These are phyloP conservation scores for Nothobranchius furzeri DNA, from an alignment of 2,113 vertebrate genomes.

Conservation along the genomic window DNA sequence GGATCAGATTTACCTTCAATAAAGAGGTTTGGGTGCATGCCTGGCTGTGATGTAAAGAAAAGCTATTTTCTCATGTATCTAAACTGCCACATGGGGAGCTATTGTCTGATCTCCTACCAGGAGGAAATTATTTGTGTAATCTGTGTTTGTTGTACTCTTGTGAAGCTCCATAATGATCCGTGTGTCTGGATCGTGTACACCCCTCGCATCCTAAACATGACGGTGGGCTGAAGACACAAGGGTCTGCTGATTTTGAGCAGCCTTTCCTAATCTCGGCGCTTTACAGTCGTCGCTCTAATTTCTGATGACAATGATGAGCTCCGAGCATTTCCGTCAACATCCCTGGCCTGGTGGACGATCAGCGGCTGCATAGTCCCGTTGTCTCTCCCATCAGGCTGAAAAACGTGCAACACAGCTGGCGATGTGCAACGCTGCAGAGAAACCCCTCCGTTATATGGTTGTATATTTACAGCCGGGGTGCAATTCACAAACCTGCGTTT, in stretches of 20 bases:
- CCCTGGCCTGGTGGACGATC: constrained; percentile 57
- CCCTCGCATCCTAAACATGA: constrained; percentile 32
- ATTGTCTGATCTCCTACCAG: constrained; percentile 15
- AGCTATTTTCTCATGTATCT: constrained; percentile 7
- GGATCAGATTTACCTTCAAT: too few relatives aligned
- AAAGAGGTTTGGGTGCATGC: constrained; percentile 1
- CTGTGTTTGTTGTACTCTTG: constrained; percentile 33
- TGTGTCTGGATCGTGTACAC: constrained; percentile 9
- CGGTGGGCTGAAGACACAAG: constrained; percentile 17
- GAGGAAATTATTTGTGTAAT: constrained; percentile 14
- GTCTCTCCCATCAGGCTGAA: constrained; percentile 19
- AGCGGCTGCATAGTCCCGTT: constrained; percentile 47
- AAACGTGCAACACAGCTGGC: constrained; percentile 8
- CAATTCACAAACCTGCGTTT: constrained; percentile 65
- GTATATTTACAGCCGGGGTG: constrained; percentile 40
- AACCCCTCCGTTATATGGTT: constrained; percentile 61
- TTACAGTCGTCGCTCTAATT: constrained; percentile 57
- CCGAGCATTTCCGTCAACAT: constrained; percentile 48
- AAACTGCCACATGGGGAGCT: not conserved
- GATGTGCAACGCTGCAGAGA: constrained; percentile 27
- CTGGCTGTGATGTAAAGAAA: constrained; percentile 1
- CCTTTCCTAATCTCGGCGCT: not conserved
- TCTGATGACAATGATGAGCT: constrained; percentile 52
- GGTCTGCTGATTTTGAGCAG: constrained; percentile 16
- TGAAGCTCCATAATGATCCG: constrained; percentile 2